Evolutionary conservation across 37 sponge, comb jelly and placozoan species (phyloP).

Genomic region (Lycopodina hypogea): DNA sequence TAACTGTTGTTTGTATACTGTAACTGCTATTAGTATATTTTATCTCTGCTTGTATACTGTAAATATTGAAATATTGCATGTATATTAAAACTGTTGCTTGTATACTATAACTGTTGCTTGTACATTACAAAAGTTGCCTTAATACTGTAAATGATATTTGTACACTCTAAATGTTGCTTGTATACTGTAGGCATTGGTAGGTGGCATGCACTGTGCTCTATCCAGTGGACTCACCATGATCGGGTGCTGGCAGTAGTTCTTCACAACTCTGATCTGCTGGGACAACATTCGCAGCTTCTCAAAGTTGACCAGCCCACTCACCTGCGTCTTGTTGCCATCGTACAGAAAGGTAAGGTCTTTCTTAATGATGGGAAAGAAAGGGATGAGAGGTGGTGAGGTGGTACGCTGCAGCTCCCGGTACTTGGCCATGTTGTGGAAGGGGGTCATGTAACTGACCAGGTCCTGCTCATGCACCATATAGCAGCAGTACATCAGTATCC

Average conservation of each 20-base stretch:
- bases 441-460: conserved; percentile 76
- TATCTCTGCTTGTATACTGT: no score
- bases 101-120: no score
- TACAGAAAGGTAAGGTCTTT: conserved; percentile 93
- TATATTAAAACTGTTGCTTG: no score
- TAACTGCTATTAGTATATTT: no score
- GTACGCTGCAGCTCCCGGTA: conserved; percentile 81
- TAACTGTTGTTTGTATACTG: no score
- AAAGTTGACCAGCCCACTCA: conserved; percentile 89
- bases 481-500: no score
- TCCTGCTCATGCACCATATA: conserved; percentile 57
- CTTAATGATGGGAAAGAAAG: conserved; percentile 95
- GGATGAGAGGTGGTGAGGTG: conserved; percentile 78
- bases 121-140: no score
- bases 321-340: conserved; percentile 74
- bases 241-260: conserved; percentile 48
- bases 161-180: no score
- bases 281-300: conserved; percentile 87
- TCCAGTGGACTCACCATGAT: conserved; percentile 38
- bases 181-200: not conserved
- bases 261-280: conserved; percentile 62
- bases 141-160: no score
- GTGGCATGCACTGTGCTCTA: not conserved
- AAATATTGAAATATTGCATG: no score
- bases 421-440: conserved; percentile 94